Evolutionary conservation across 2,888 invertebrate species (phyloP), one percentile per base, ranked within the genome.

Genomic region (Tachina lurida): DNA sequence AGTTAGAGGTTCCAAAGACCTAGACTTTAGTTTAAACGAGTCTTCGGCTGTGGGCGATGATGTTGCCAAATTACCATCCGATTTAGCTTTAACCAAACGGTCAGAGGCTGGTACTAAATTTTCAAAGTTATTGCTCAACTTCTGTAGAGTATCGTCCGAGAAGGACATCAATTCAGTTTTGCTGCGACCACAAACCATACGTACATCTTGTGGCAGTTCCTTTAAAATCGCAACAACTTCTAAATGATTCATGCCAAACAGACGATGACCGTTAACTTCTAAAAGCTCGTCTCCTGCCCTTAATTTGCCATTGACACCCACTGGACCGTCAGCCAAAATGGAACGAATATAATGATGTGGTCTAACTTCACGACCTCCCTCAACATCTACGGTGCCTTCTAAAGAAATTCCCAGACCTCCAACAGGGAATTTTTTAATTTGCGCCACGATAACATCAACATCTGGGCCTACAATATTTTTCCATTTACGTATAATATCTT

Each of bases 281-380:
- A 99, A 94, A 83, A 99, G 94, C 93, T 99, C 99, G 93, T 99
- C 99, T 1, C 99, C 99, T 15, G 98, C 97, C 88, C 96, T 95
- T 49, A 99, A 95, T 67, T 95, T 95, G 8, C 96, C 97, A 90
- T 98, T 98, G 88, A 96, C 95, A 8, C 99, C 99, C 3, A 99
- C 99, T 0, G 99, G 99, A 1, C 99, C 99, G 93, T 99, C 98
- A n/a, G 97, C 96, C 89, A 99, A 94, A 90, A 99, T 98, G 75
- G 98, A 98, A 88, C 99, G 96, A 91, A 99, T 99, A 93, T 99
- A 99, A 94, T 99, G 99, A 93, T 99, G 99, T 3, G 99, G 99
- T 82, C 99, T 95, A 60, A 99, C 98, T 94, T 99, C 99, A 80
- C 97, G 95, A 0, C 99, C 99, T 0, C 99, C 99, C 91, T 97